Percentiles rank a stretch among this genome's conserved stretches.
These are phyloP conservation scores for Fragum sueziense DNA, from an alignment of 2,888 invertebrate species.

Conservation along the genomic window DNA sequence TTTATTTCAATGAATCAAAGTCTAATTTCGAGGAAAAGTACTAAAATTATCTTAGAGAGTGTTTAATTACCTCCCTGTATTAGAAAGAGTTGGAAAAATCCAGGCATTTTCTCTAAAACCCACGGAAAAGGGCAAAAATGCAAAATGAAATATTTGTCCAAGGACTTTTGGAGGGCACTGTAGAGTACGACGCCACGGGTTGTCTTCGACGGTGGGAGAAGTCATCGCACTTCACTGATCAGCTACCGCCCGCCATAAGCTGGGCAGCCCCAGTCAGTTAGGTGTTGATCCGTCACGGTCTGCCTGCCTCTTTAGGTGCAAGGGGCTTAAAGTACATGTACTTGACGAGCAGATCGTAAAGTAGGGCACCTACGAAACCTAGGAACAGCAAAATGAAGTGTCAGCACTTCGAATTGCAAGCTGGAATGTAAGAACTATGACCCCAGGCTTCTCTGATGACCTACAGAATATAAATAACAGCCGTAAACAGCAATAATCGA, in stretches of 20 bases:
- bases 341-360: background rate
- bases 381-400: background rate
- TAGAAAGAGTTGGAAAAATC: no score
- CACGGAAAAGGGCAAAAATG: no score
- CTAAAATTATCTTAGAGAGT: no score
- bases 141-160: no score
- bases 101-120: no score
- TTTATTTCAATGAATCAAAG: no score
- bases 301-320: slow-evolving; percentile 8
- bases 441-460: background rate
- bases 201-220: no score
- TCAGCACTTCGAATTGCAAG: background rate
- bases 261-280: slow-evolving; percentile 24
- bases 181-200: slow-evolving; percentile 18
- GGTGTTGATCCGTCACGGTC: slow-evolving; percentile 17
- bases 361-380: background rate
- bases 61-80: no score
- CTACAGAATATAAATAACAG: background rate
- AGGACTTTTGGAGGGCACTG: no score
- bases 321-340: background rate
- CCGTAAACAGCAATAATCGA: slow-evolving; percentile 18
- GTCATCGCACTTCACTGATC: no score
- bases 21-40: no score
- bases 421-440: slow-evolving; percentile 1
- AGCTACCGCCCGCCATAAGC: slow-evolving; percentile 19